Evolutionary conservation across 2,113 vertebrate species (phyloP).

Genomic region (Syrrhaptes paradoxus): DNA sequence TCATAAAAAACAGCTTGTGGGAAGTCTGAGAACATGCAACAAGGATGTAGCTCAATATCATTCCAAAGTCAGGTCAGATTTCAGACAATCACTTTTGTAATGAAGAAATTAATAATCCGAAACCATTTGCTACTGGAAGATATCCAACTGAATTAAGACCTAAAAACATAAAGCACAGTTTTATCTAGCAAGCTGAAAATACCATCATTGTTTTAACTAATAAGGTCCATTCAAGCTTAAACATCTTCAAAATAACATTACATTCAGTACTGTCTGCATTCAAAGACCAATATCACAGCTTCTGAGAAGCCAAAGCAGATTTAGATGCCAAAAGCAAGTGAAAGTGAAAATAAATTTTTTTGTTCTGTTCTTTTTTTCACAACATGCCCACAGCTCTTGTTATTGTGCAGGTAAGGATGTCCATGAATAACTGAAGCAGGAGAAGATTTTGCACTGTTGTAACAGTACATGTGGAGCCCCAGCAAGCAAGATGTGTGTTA

Average conservation of each 20-base stretch:
- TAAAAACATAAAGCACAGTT: background rate
- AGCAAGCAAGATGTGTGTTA: background rate
- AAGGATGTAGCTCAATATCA: background rate
- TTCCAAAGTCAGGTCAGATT: slow-evolving; percentile 6
- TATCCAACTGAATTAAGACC: background rate
- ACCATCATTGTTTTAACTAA: background rate
- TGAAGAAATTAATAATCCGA: background rate
- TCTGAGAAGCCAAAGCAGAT: background rate
- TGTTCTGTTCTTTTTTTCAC: background rate
- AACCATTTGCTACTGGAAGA: background rate
- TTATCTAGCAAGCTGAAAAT: slow-evolving; percentile 2
- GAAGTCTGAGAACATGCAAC: background rate
- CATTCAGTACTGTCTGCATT: background rate
- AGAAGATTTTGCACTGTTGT: background rate
- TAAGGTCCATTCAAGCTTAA: background rate
- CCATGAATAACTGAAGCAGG: background rate
- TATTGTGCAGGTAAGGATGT: background rate
- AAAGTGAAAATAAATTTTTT: background rate
- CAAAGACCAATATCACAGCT: background rate
- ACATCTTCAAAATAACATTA: slow-evolving; percentile 5
- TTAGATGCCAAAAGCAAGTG: background rate
- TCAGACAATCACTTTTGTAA: background rate
- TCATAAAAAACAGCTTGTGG: background rate
- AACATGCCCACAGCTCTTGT: background rate
- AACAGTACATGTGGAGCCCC: background rate